Conservation (phyloP, 2,888 invertebrate species). For the Epiperipatus broadwayi region DNA sequence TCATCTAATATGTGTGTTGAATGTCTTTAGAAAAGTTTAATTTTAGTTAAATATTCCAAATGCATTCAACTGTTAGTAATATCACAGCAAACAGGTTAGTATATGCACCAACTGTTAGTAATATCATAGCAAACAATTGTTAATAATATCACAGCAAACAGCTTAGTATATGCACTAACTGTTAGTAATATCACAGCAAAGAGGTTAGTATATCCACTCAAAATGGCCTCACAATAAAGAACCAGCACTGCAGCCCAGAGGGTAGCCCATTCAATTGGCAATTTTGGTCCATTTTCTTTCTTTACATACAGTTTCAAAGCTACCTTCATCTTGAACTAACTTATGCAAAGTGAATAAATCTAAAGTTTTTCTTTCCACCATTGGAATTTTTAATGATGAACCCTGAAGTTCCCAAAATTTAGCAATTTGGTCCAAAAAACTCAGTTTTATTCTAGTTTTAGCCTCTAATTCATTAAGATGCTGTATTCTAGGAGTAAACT, state of each 20-base stretch:
- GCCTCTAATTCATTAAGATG: conserved; percentile 93
- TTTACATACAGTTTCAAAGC: conserved; percentile 62
- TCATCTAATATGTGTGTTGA: no score
- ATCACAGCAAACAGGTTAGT: no score
- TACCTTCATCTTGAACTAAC: conserved; percentile 40
- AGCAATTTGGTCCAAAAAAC: conserved; percentile 88
- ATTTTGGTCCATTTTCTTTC: conserved; percentile 83
- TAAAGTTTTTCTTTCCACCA: conserved; percentile 74
- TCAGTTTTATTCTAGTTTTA: conserved; percentile 81
- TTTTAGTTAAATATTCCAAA: no score
- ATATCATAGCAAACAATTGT: no score
- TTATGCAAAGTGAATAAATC: conserved; percentile 87
- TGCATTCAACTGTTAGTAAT: no score
- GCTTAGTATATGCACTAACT: no score
- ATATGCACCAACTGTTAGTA: no score
- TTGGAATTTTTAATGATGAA: conserved; percentile 70
- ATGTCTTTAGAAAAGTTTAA: no score
- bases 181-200: no score
- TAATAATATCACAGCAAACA: no score
- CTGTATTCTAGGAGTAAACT: conserved; percentile 89
- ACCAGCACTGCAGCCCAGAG: conserved; percentile 64
- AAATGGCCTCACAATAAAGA: conserved; percentile 72
- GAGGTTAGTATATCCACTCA: conserved; percentile 78
- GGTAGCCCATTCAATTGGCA: conserved; percentile 65
- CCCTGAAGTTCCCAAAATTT: conserved; percentile 90